Percentiles rank a stretch among this genome's conserved stretches.
phyloP scores from a whole-genome alignment of 2,797 vertebrate species.

The Avahi laniger region DNA sequence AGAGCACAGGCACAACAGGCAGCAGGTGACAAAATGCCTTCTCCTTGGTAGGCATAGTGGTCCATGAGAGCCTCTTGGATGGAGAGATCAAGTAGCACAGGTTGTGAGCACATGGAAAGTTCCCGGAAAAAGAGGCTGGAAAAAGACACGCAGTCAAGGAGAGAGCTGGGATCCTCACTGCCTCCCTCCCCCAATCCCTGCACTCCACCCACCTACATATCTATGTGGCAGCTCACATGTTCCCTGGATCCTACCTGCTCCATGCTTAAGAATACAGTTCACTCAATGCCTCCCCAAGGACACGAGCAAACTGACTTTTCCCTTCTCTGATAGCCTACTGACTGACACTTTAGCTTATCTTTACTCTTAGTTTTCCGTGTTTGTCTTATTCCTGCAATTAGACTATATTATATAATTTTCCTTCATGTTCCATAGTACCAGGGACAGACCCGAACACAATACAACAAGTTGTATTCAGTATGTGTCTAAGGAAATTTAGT shows the following conservation, averaged over 20 bases:
- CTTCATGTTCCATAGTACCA: neutral
- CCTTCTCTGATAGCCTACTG: neutral
- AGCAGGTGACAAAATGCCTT: neutral
- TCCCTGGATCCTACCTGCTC: neutral
- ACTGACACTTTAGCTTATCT: neutral
- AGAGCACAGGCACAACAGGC: neutral
- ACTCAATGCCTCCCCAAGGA: neutral
- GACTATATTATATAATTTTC: neutral
- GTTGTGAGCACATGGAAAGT: neutral
- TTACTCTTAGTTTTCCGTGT: neutral
- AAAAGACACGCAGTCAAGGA: neutral
- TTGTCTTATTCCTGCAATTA: neutral
- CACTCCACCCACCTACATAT: neutral
- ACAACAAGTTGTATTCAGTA: neutral
- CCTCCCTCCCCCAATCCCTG: neutral
- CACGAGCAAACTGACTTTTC: neutral
- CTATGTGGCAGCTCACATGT: no score
- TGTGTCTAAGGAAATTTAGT: neutral
- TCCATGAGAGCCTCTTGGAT: conserved; percentile 11
- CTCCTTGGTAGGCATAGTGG: neutral
- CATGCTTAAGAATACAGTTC: neutral
- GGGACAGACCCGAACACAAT: neutral
- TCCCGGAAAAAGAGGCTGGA: neutral
- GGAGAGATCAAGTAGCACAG: neutral
- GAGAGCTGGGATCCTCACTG: neutral